Conservation (phyloP, 2,888 invertebrate species). For the Onchidella celtica region DNA sequence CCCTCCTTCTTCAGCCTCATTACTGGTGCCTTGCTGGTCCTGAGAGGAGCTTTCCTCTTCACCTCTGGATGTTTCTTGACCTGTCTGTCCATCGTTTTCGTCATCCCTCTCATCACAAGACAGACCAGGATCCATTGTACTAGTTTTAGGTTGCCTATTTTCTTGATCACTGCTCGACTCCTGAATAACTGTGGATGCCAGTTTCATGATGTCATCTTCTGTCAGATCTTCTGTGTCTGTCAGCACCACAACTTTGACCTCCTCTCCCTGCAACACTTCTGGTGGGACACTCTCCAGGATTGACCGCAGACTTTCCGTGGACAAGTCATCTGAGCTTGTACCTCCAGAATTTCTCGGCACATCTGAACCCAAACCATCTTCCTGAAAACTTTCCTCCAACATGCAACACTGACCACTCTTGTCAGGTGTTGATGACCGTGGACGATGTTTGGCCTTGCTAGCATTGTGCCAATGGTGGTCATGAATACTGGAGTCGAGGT, state of each 20-base stretch:
- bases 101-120: neutral
- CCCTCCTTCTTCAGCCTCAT: neutral
- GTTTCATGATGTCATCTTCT: constrained; percentile 65
- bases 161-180: constrained; percentile 35
- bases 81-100: constrained; percentile 5
- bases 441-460: neutral
- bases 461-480: neutral
- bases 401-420: neutral
- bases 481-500: neutral
- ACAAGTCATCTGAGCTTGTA: constrained; percentile 2
- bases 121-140: neutral
- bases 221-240: constrained; percentile 63
- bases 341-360: too few relatives aligned
- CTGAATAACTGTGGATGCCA: constrained; percentile 61
- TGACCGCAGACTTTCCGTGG: constrained; percentile 36
- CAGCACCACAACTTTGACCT: constrained; percentile 63
- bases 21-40: neutral
- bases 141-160: neutral
- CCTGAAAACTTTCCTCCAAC: neutral
- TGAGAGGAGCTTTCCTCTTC: neutral
- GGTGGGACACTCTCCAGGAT: constrained; percentile 53
- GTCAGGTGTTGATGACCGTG: neutral
- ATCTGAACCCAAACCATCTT: neutral
- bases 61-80: neutral
- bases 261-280: constrained; percentile 52